Conservation (phyloP, 2,113 vertebrate genomes). For the Eonycteris spelaea region DNA sequence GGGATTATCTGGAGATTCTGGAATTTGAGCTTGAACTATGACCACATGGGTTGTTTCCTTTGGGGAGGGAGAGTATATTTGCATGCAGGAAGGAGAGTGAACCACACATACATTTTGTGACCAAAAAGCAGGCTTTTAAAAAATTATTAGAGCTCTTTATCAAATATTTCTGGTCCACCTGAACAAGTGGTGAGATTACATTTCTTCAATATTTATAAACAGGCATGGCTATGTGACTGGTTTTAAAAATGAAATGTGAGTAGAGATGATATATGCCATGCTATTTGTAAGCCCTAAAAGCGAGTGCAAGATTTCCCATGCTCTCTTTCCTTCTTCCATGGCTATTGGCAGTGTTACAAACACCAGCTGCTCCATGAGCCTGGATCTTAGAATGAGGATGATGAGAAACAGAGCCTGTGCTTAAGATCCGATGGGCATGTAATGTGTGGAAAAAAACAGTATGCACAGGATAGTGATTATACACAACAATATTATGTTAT, state of each 20-base stretch:
- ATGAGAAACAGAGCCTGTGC: not conserved
- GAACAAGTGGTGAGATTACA: not conserved
- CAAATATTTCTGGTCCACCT: not conserved
- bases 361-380: not conserved
- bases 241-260: not conserved
- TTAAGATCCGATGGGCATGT: not conserved
- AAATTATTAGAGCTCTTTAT: not conserved
- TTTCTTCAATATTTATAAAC: not conserved
- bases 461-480: not conserved
- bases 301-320: not conserved
- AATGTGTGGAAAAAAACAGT: not conserved
- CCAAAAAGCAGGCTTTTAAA: not conserved
- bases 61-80: not conserved
- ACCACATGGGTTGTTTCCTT: not conserved
- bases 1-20: not conserved
- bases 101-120: not conserved
- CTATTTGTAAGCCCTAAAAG: not conserved
- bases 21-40: not conserved
- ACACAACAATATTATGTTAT: not conserved
- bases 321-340: not conserved
- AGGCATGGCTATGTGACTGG: not conserved
- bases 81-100: not conserved
- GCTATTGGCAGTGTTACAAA: not conserved
- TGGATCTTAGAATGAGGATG: not conserved
- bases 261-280: not conserved